A percentile compares a stretch with the other conserved stretches of the same genome.
These are phyloP conservation scores for Erythrocercus mccallii DNA, from an alignment of 2,113 vertebrate genomes.

Conservation along the genomic window DNA sequence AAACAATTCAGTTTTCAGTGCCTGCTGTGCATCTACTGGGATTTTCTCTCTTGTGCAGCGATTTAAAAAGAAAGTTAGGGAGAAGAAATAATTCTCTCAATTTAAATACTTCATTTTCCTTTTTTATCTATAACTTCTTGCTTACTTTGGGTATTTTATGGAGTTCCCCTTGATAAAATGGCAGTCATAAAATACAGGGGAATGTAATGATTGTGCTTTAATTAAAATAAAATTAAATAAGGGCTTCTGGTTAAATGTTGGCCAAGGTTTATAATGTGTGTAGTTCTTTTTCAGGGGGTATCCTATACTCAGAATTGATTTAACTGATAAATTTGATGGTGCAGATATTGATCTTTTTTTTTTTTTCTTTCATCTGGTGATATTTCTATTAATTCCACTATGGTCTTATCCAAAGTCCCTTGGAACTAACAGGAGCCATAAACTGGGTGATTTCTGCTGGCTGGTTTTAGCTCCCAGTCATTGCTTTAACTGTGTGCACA, in stretches of 20 bases:
- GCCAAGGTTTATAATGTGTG: not conserved
- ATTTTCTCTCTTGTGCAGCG: not conserved
- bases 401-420: not conserved
- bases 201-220: not conserved
- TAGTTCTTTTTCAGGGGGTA: not conserved
- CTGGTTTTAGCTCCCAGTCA: not conserved
- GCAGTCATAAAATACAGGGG: not conserved
- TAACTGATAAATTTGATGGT: not conserved
- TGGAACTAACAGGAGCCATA: not conserved
- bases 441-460: not conserved
- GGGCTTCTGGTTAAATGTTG: not conserved
- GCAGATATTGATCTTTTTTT: not conserved
- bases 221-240: not conserved
- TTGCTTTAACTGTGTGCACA: not conserved
- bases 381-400: not conserved
- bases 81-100: not conserved
- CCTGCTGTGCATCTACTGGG: slow-evolving; percentile 5
- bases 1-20: not conserved
- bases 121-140: not conserved
- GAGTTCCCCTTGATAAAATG: not conserved
- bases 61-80: not conserved
- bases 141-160: not conserved
- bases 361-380: not conserved
- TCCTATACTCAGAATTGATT: not conserved
- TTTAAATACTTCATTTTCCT: not conserved